phyloP scores from a whole-genome alignment of 2,797 vertebrate genomes.

The Petrocephalus sullivani region DNA sequence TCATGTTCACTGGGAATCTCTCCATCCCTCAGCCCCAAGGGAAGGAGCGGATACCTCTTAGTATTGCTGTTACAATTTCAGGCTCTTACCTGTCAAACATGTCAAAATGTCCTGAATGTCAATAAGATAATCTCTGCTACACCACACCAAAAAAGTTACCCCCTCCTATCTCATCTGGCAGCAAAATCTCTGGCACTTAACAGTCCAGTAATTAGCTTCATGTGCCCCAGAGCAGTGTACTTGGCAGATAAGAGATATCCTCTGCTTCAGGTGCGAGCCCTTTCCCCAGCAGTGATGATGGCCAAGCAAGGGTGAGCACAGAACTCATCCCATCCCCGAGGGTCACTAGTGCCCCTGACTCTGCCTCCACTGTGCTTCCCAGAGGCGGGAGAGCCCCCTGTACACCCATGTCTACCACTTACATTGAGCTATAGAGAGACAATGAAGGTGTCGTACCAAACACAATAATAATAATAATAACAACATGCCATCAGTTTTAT shows the following conservation, averaged over 20 bases:
- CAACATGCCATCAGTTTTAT: no score
- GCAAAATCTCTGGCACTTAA: conserved; percentile 52
- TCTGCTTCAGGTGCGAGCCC: conserved; percentile 56
- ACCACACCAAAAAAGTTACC: conserved; percentile 49
- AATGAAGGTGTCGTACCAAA: not conserved
- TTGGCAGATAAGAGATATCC: conserved; percentile 65
- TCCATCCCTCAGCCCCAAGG: not conserved
- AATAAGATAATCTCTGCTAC: conserved; percentile 51
- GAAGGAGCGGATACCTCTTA: not conserved
- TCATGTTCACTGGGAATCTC: not conserved
- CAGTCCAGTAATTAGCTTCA: conserved; percentile 62
- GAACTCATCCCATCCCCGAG: conserved; percentile 46
- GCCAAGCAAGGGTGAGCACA: conserved; percentile 50
- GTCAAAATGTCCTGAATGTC: conserved; percentile 52
- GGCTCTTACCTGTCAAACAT: conserved; percentile 48
- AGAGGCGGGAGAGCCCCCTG: conserved; percentile 37
- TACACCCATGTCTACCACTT: not conserved
- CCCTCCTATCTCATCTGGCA: conserved; percentile 31
- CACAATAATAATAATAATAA: no score
- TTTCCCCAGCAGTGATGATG: conserved; percentile 50
- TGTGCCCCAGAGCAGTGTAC: conserved; percentile 55
- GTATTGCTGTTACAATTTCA: conserved; percentile 45
- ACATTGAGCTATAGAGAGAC: not conserved
- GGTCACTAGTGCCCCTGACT: conserved; percentile 34
- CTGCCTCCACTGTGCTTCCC: conserved; percentile 33